Base-by-base conservation (phyloP, 2,888 invertebrate genomes). In the Phaedon cochleariae region DNA sequence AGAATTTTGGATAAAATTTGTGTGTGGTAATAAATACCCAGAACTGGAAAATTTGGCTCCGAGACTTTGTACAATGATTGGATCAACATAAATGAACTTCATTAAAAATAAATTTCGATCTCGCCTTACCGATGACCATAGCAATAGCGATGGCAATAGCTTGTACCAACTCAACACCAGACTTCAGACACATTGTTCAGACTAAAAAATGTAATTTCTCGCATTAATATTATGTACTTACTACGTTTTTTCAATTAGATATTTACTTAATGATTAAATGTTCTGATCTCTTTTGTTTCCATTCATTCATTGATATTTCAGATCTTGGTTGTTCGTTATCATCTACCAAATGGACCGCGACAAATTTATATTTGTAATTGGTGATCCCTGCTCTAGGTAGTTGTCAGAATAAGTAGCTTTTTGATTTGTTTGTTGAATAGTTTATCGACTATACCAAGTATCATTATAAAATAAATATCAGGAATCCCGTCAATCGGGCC, bases 81-180 rank as follows among this genome's bases (percentile, higher is more conserved):
- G 60, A 12, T 60, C 26, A n/a, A 26, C 60, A 59, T 59, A 59
- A 31, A 59, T 59, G 59, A 59, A 48, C 59, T 48, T 48, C 31
- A 48, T 48, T 48, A 59, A 59, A 22, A 48, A 59, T 59, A 59
- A 59, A 59, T 59, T 59, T 41, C 31, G 59, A 22, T 37, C n/a
- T 49, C 31, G 48, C n/a, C 49, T 59, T 31, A 49, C 26, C 26
- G 26, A 26, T 26, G 26, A 26, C 26, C 26, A 26, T 26, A 3
- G 3, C 26, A 60, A 52, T 60, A 52, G n/a, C n/a, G 51, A 52
- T 51, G 60, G n/a, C 41, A 61, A 52, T 53, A 61, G 45, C 53
- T 54, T 61, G 61, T 45, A 52, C 52, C 7, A 61, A 61, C 41
- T 61, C 22, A 26, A 53, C 22, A 29, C 41, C 53, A 59, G 18